Evolutionary conservation across 2,113 vertebrate genomes (phyloP).

Genomic region (Emydocephalus ijimae): DNA sequence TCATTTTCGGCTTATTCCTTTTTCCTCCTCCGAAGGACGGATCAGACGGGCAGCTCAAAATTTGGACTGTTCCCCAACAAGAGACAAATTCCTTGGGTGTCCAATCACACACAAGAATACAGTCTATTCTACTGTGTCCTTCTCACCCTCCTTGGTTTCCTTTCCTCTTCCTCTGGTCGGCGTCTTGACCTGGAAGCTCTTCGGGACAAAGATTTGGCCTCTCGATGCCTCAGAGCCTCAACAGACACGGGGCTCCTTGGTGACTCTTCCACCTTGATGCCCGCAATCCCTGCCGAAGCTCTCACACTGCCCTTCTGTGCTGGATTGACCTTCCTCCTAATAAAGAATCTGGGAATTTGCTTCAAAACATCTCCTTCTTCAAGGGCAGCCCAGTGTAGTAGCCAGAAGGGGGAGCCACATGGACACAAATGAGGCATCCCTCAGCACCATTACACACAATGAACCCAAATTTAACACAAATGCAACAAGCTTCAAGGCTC

Average conservation of each 20-base stretch:
- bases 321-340: background rate
- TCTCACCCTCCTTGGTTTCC: background rate
- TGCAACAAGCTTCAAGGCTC: background rate
- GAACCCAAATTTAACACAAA: background rate
- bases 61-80: background rate
- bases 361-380: background rate
- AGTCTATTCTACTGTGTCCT: background rate
- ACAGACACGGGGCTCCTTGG: background rate
- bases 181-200: background rate
- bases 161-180: background rate
- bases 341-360: background rate
- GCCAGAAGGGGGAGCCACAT: background rate
- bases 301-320: background rate
- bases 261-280: background rate
- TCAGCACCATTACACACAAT: background rate
- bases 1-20: background rate
- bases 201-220: background rate
- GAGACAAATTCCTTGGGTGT: background rate
- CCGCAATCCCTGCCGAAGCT: too few relatives aligned
- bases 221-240: background rate
- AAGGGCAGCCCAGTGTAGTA: background rate
- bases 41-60: background rate
- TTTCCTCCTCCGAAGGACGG: background rate
- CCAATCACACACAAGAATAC: background rate
- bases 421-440: background rate